These are phyloP conservation scores for Illadopsis cleaveri DNA, from an alignment of 2,113 vertebrate species.

Conservation along the genomic window DNA sequence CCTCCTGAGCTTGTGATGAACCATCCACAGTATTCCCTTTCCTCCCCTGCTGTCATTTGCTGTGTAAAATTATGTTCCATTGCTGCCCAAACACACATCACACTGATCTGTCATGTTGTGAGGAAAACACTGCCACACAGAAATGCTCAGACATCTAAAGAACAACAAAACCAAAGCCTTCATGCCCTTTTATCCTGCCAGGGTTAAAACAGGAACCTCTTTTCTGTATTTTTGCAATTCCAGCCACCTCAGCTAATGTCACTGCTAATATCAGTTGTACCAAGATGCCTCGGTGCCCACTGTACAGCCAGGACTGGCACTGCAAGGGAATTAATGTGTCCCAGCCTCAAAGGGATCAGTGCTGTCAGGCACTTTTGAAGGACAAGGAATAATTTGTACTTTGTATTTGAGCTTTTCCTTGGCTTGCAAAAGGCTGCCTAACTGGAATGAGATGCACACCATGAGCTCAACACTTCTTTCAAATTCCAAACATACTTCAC, in stretches of 20 bases:
- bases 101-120: fast-evolving
- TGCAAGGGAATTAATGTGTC: neutral
- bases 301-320: neutral
- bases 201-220: neutral
- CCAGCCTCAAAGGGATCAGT: neutral
- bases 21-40: neutral
- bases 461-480: neutral
- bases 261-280: neutral
- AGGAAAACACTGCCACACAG: neutral
- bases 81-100: neutral
- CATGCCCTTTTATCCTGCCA: neutral
- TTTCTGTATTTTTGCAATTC: neutral
- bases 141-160: neutral
- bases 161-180: neutral
- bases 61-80: neutral
- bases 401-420: neutral
- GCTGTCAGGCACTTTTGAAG: conserved; percentile 6
- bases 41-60: neutral
- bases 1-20: neutral
- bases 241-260: neutral
- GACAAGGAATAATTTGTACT: conserved; percentile 10
- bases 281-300: neutral
- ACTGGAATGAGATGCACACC: neutral
- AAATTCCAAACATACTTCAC: conserved; percentile 53
- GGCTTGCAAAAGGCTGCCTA: neutral